Evolutionary conservation across 2,888 invertebrate species (phyloP).

Genomic region (Oligia fasciuncula): DNA sequence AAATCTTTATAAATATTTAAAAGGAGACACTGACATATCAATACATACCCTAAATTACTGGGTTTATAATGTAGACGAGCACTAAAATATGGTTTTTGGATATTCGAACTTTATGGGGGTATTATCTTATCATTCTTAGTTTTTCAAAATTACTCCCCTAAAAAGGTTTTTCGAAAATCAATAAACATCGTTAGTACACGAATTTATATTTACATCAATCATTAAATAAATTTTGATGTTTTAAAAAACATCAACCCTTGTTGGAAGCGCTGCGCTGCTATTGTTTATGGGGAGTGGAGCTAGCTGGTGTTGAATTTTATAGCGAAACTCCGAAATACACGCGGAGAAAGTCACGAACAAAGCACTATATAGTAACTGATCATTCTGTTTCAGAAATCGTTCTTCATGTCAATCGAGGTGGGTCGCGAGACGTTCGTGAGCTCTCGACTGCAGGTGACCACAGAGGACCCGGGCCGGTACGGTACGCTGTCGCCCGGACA

Average conservation of each 20-base stretch:
- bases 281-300: no score
- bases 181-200: no score
- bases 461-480: slow-evolving; percentile 79
- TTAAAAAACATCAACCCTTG: no score
- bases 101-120: not conserved
- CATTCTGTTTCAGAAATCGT: slow-evolving; percentile 77
- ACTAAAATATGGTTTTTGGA: not conserved
- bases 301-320: not conserved
- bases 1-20: not conserved
- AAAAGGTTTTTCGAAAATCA: no score
- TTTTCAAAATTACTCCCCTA: no score
- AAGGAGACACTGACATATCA: not conserved
- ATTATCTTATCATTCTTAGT: no score
- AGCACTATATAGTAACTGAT: not conserved
- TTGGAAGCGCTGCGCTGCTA: no score
- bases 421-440: slow-evolving; percentile 85
- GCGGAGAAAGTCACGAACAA: not conserved
- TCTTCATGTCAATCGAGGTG: slow-evolving; percentile 84
- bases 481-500: slow-evolving; percentile 77
- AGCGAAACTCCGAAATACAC: not conserved
- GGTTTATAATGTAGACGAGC: no score
- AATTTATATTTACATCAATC: no score
- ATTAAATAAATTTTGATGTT: no score
- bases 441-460: slow-evolving; percentile 74
- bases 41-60: not conserved